Conservation (phyloP, 2,888 invertebrate genomes). For the Ctenicera cuprea region DNA sequence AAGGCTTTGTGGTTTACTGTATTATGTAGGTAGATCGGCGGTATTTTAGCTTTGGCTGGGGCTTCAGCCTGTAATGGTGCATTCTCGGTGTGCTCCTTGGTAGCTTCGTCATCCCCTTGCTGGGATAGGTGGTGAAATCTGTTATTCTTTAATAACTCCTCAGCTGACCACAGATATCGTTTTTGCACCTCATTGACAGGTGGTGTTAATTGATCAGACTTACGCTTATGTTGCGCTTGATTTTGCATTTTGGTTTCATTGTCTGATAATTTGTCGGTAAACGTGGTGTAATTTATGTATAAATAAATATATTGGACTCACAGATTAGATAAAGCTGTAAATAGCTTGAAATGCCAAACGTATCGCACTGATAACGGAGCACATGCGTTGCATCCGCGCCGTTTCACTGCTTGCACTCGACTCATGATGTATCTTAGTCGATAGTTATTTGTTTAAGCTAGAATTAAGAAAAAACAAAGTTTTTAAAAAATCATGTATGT, state of each 20-base stretch:
- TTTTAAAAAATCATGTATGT: too few relatives aligned
- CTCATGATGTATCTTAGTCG: too few relatives aligned
- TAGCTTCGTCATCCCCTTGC: neutral
- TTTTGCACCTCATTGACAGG: slow-evolving; percentile 27
- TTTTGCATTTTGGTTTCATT: slow-evolving; percentile 24
- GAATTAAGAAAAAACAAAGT: too few relatives aligned
- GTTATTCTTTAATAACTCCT: slow-evolving; percentile 2
- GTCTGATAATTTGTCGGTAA: neutral
- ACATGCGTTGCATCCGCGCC: neutral
- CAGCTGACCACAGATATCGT: slow-evolving; percentile 9
- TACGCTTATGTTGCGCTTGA: slow-evolving; percentile 16
- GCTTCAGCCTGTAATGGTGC: neutral
- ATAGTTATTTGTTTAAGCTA: too few relatives aligned
- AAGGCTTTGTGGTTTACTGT: slow-evolving; percentile 9
- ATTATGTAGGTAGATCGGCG: slow-evolving; percentile 24
- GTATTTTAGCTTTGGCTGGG: slow-evolving; percentile 7
- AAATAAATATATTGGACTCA: slow-evolving; percentile 21
- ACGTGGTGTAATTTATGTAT: slow-evolving; percentile 7
- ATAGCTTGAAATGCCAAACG: slow-evolving; percentile 16
- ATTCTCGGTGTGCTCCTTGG: neutral
- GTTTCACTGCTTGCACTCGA: neutral
- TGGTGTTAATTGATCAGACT: slow-evolving; percentile 13
- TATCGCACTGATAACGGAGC: slow-evolving; percentile 20
- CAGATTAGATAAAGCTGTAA: neutral
- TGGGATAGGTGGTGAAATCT: neutral